phyloP scores from a whole-genome alignment of 2,888 invertebrate genomes.

The Eledone cirrhosa region DNA sequence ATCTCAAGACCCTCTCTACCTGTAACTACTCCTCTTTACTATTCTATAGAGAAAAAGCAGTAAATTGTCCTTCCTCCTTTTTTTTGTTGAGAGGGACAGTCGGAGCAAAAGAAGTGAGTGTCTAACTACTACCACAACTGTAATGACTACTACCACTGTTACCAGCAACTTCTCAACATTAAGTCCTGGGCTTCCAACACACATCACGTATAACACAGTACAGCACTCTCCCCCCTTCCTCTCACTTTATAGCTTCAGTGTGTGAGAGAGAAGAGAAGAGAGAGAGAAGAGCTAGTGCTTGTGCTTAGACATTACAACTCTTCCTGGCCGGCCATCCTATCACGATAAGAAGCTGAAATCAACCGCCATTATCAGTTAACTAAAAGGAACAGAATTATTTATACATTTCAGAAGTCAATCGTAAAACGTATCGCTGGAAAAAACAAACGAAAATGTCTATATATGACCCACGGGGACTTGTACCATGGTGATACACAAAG shows the following conservation, averaged over 20 bases:
- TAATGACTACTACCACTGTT: neutral
- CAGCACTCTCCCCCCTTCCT: neutral
- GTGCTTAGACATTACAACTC: neutral
- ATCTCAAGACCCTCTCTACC: neutral
- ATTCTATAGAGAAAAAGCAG: neutral
- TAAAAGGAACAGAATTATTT: too few species aligned
- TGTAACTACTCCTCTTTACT: neutral
- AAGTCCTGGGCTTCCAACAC: conserved; percentile 9
- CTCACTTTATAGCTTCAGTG: neutral
- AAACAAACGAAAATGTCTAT: conserved; percentile 11
- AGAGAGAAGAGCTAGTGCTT: conserved; percentile 2
- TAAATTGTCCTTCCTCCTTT: neutral
- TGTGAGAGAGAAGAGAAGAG: neutral
- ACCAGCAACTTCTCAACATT: neutral
- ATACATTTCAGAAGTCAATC: too few species aligned
- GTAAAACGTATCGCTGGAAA: neutral
- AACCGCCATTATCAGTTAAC: too few species aligned
- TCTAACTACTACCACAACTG: too few species aligned
- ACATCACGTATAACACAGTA: neutral
- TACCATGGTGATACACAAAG: conserved; percentile 12
- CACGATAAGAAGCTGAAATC: neutral
- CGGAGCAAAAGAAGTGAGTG: too few species aligned
- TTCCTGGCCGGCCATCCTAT: conserved; percentile 10
- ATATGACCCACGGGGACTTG: conserved; percentile 13
- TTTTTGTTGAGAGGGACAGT: neutral